A percentile compares a stretch with the other conserved stretches of the same genome.
phyloP scores from a whole-genome alignment of 2,113 vertebrate genomes.

The Euleptes europaea region DNA sequence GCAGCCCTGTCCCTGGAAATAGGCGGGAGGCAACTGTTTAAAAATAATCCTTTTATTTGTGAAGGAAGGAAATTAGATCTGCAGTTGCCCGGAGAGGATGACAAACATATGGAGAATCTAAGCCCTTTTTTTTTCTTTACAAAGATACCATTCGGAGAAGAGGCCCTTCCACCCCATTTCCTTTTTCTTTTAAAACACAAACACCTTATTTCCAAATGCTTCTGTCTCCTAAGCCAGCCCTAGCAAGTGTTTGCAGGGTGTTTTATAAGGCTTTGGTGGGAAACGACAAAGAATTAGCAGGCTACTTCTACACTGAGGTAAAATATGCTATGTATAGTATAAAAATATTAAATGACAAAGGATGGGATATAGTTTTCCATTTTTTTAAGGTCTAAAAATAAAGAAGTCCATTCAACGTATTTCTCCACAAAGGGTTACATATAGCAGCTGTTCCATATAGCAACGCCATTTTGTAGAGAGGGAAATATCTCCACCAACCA shows the following conservation, averaged over 20 bases:
- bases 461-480: not conserved
- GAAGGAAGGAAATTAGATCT: not conserved
- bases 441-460: no score
- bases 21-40: not conserved
- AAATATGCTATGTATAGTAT: conserved; percentile 38
- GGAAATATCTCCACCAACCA: not conserved
- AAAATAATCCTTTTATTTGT: conserved; percentile 31
- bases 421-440: conserved; percentile 49
- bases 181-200: conserved; percentile 13
- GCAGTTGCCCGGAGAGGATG: not conserved
- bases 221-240: not conserved
- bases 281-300: conserved; percentile 52
- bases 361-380: not conserved
- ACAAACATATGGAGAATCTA: conserved; percentile 17
- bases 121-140: conserved; percentile 40
- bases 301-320: conserved; percentile 29
- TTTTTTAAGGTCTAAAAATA: no score
- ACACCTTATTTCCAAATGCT: conserved; percentile 10
- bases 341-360: conserved; percentile 4
- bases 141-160: conserved; percentile 4
- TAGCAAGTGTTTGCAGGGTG: conserved; percentile 18
- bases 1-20: not conserved
- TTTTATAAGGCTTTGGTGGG: not conserved
- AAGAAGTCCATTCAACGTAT: conserved; percentile 14
- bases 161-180: conserved; percentile 15